These are phyloP conservation scores for Orchestia grillus DNA, from an alignment of 1,140 invertebrate genomes.

Conservation along the genomic window DNA sequence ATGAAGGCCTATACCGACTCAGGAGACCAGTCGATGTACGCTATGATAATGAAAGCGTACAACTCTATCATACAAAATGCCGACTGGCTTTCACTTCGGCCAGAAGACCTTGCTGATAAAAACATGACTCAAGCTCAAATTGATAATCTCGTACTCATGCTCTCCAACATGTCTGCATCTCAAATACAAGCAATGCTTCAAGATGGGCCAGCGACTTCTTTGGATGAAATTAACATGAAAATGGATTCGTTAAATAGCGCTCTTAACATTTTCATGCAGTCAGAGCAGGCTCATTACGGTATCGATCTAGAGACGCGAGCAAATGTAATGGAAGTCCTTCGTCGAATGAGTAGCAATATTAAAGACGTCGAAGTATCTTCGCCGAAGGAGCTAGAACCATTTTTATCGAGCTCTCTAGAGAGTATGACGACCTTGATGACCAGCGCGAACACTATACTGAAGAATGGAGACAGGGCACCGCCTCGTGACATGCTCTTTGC, in stretches of 20 bases:
- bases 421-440: conserved; percentile 47
- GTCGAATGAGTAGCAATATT: conserved; percentile 17
- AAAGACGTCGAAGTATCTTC: conserved; percentile 14
- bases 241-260: conserved; percentile 2
- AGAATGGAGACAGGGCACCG: conserved; percentile 41
- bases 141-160: background rate
- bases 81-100: background rate
- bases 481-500: conserved; percentile 30
- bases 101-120: background rate
- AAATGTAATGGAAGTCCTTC: background rate
- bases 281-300: background rate
- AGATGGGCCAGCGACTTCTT: background rate
- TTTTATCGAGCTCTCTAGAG: conserved; percentile 23
- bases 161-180: conserved; percentile 15
- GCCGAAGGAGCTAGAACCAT: conserved; percentile 48
- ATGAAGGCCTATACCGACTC: background rate
- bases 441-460: conserved; percentile 14
- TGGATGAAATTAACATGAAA: conserved; percentile 43
- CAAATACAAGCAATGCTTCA: conserved; percentile 7
- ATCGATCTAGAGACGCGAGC: conserved; percentile 39
- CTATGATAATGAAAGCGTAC: conserved; percentile 49
- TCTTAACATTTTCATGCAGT: conserved; percentile 17
- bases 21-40: conserved; percentile 39
- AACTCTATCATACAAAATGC: conserved; percentile 42
- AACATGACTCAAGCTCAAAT: conserved; percentile 53